phyloP scores from a whole-genome alignment of 2,113 vertebrate genomes.

The Aphelocoma coerulescens region DNA sequence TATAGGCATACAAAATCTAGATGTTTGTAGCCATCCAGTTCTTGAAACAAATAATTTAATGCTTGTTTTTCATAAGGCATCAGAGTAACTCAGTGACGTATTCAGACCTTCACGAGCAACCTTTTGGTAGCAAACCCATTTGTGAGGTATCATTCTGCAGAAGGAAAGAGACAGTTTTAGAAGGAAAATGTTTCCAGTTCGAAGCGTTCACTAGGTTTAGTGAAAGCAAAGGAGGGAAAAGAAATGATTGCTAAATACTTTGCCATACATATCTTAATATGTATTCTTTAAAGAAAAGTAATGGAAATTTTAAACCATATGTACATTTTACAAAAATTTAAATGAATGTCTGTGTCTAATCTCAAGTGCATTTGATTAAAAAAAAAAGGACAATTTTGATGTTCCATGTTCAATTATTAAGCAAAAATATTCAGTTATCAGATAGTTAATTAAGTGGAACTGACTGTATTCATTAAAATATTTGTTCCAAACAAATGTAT shows the following conservation, averaged over 20 bases:
- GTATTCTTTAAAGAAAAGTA: constrained; percentile 64
- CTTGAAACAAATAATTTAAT: background rate
- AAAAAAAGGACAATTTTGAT: constrained; percentile 77
- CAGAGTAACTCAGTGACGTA: background rate
- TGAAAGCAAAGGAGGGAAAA: constrained; percentile 25
- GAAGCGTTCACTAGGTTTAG: constrained; percentile 18
- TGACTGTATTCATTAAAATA: constrained; percentile 88
- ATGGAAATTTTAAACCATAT: constrained; percentile 62
- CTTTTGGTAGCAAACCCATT: background rate
- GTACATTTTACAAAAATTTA: constrained; percentile 68
- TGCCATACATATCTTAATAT: constrained; percentile 22
- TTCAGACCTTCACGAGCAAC: background rate
- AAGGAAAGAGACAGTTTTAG: background rate
- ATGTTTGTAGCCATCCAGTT: background rate
- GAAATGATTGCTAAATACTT: constrained; percentile 43
- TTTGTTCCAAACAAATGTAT: constrained; percentile 95
- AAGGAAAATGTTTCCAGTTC: constrained; percentile 39
- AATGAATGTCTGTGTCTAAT: constrained; percentile 70
- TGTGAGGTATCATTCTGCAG: background rate
- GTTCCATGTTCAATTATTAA: constrained; percentile 84
- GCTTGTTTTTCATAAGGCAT: background rate
- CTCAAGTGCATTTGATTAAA: constrained; percentile 73
- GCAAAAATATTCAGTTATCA: constrained; percentile 88
- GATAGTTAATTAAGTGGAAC: constrained; percentile 91
- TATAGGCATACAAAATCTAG: background rate